Percentiles rank a stretch among this genome's conserved stretches.
Evolutionary conservation across 2,888 invertebrate species (phyloP).

Genomic region (Dryocosmus kuriphilus): DNA sequence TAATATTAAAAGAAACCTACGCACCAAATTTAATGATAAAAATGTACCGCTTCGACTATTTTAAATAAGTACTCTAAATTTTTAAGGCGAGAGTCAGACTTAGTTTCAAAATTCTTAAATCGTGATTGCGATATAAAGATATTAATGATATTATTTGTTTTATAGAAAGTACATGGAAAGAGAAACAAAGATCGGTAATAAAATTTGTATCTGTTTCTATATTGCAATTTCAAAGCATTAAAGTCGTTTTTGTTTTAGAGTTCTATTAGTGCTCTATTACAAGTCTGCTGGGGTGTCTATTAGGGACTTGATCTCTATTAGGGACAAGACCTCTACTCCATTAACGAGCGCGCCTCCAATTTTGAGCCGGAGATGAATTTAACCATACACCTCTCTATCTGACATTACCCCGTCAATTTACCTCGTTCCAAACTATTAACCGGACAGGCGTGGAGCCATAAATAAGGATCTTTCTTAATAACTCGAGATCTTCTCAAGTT

Average conservation of each 20-base stretch:
- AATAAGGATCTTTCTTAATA: constrained; percentile 29
- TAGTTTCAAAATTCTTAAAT: too few species aligned
- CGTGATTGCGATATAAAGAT: too few species aligned
- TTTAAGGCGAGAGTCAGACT: too few species aligned
- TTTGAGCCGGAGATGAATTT: constrained; percentile 21
- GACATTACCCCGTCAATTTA: constrained; percentile 31
- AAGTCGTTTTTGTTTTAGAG: background rate
- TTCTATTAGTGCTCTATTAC: background rate
- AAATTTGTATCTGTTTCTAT: too few species aligned
- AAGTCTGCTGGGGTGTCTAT: background rate
- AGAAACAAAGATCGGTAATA: too few species aligned
- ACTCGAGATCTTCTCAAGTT: background rate
- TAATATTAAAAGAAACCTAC: too few species aligned
- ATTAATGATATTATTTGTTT: too few species aligned
- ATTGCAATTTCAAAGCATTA: too few species aligned
- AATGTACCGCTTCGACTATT: too few species aligned
- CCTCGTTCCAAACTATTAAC: constrained; percentile 23
- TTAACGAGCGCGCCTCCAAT: background rate
- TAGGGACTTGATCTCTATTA: constrained; percentile 19
- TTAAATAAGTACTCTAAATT: too few species aligned
- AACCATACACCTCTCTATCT: background rate
- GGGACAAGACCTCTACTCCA: background rate
- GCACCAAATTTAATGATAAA: too few species aligned
- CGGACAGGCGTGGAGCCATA: constrained; percentile 27
- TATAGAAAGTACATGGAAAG: too few species aligned